phyloP scores from a whole-genome alignment of 2,888 invertebrate species.

The Bugulina stolonifera region DNA sequence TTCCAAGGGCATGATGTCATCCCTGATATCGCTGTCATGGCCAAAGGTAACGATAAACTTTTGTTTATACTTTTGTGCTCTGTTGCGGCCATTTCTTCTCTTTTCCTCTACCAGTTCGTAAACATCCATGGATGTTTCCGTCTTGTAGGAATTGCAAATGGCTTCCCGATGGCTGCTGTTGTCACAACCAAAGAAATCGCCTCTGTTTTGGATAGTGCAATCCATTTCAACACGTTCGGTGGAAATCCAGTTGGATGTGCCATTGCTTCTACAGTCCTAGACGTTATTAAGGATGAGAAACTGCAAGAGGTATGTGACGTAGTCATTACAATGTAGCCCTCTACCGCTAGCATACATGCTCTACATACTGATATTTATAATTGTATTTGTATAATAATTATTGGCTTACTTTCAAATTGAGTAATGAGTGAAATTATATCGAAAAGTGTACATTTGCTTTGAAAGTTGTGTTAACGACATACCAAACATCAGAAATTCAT shows the following conservation, averaged over 20 bases:
- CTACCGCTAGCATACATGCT: too few species aligned
- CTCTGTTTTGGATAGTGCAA: conserved; percentile 65
- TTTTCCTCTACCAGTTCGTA: too few species aligned
- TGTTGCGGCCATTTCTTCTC: background rate
- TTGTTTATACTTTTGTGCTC: background rate
- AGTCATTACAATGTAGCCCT: too few species aligned
- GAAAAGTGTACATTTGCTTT: too few species aligned
- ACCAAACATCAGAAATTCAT: too few species aligned
- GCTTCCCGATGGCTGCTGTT: conserved; percentile 91
- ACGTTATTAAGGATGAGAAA: conserved; percentile 60
- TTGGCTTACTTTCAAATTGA: too few species aligned
- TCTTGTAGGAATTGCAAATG: conserved; percentile 87
- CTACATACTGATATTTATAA: too few species aligned
- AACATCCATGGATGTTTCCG: conserved; percentile 58
- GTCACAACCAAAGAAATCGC: conserved; percentile 86
- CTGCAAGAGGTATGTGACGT: conserved; percentile 31
- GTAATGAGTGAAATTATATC: too few species aligned
- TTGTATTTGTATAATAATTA: too few species aligned
- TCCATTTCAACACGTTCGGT: conserved; percentile 92
- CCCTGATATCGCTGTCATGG: conserved; percentile 70
- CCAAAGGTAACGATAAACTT: conserved; percentile 38
- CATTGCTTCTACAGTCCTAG: conserved; percentile 83
- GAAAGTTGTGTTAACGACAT: too few species aligned
- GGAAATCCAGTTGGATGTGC: conserved; percentile 87
- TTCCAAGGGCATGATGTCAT: conserved; percentile 77